Conservation (phyloP, 2,113 vertebrate genomes). For the Proteles cristata region DNA sequence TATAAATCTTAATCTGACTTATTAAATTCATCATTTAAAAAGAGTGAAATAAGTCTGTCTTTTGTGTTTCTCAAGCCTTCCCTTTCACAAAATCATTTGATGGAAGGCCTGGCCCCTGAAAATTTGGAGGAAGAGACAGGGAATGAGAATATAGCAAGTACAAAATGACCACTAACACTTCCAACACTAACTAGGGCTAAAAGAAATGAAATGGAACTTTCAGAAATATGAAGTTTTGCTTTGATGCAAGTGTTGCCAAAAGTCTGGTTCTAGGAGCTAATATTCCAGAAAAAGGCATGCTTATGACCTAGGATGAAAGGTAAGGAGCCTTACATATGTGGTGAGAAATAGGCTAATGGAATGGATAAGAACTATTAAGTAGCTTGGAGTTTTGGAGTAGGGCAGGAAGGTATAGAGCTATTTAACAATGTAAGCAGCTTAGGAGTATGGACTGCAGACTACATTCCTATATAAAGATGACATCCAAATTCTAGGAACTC, state of each 20-base stretch:
- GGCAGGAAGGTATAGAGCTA: background rate
- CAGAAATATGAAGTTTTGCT: background rate
- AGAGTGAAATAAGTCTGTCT: background rate
- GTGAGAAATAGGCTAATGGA: background rate
- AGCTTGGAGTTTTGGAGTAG: background rate
- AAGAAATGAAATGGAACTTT: background rate
- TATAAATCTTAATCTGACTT: background rate
- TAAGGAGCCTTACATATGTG: background rate
- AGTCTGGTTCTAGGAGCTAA: background rate
- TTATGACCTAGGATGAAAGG: background rate
- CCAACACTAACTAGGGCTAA: background rate
- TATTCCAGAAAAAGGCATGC: background rate
- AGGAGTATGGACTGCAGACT: background rate
- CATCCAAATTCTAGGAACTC: background rate
- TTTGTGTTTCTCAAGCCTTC: background rate
- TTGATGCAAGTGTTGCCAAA: background rate
- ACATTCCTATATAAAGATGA: background rate
- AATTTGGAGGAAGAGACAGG: background rate
- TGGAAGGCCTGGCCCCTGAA: background rate
- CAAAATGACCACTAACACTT: background rate
- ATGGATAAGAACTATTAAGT: background rate
- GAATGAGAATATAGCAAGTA: background rate
- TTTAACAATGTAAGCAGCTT: constrained; percentile 5
- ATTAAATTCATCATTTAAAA: background rate
- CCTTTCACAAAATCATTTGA: constrained; percentile 35